Evolutionary conservation across 2,113 vertebrate genomes (phyloP).

Genomic region (Corapipo altera): DNA sequence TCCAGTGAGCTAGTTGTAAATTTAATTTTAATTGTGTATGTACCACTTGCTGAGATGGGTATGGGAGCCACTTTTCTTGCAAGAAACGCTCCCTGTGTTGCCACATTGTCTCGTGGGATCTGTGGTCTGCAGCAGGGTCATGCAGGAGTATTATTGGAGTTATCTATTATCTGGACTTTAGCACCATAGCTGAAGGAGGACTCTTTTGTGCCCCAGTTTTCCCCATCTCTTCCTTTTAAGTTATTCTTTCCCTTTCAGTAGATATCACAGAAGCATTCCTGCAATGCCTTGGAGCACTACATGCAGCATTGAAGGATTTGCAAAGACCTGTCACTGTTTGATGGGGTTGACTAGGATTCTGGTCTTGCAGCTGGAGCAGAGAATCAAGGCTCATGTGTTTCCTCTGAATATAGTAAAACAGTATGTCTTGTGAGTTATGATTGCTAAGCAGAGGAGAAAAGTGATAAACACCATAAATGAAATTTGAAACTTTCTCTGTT

Average conservation of each 20-base stretch:
- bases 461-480: not conserved
- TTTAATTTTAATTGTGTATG: not conserved
- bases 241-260: not conserved
- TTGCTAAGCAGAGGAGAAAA: not conserved
- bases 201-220: not conserved
- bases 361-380: not conserved
- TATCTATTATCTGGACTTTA: not conserved
- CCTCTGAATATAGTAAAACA: not conserved
- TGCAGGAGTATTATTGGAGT: not conserved
- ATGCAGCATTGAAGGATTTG: not conserved
- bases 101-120: fast-evolving
- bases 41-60: not conserved
- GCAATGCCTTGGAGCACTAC: not conserved
- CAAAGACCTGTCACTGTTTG: not conserved
- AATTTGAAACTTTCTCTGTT: not conserved
- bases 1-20: not conserved
- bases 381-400: fast-evolving
- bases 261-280: not conserved
- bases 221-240: not conserved
- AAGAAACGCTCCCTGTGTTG: fast-evolving
- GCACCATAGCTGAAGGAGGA: not conserved
- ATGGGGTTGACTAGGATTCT: not conserved
- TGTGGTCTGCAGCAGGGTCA: fast-evolving
- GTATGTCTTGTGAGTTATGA: not conserved
- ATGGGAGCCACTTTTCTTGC: not conserved